phyloP scores from a whole-genome alignment of 2,888 invertebrate species.

The Zaprionus bogoriensis region DNA sequence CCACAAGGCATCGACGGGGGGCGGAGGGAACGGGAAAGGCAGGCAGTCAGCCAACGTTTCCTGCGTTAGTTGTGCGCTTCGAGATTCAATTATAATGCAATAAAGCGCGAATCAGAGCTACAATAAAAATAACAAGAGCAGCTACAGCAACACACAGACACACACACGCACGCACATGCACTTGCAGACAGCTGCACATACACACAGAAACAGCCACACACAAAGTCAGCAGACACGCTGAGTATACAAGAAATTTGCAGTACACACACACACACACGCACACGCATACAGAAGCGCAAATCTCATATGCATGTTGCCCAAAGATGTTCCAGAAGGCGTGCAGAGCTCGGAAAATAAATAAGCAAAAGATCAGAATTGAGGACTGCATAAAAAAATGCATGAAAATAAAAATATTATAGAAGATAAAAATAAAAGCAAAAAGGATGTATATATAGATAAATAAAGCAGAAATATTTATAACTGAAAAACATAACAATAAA shows the following conservation, averaged over 20 bases:
- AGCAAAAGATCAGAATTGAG: too few relatives aligned
- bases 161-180: slow-evolving; percentile 2
- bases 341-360: not conserved
- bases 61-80: slow-evolving; percentile 77
- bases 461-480: too few relatives aligned
- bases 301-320: slow-evolving; percentile 8
- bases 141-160: slow-evolving; percentile 22
- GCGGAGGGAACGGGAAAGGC: slow-evolving; percentile 19
- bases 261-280: slow-evolving; percentile 15
- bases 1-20: slow-evolving; percentile 38
- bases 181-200: slow-evolving; percentile 6
- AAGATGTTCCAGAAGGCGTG: slow-evolving; percentile 30
- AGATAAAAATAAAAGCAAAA: too few relatives aligned
- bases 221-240: slow-evolving; percentile 38
- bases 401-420: too few relatives aligned
- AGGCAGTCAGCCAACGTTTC: slow-evolving; percentile 73
- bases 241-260: slow-evolving; percentile 45
- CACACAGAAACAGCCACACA: slow-evolving; percentile 8
- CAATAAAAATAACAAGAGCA: slow-evolving; percentile 73
- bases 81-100: slow-evolving; percentile 82
- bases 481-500: too few relatives aligned
- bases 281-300: slow-evolving; percentile 4
- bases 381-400: too few relatives aligned
- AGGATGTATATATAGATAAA: too few relatives aligned
- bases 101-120: slow-evolving; percentile 80